phyloP scores from a whole-genome alignment of 2,113 vertebrate species.

The Tamias sibiricus region DNA sequence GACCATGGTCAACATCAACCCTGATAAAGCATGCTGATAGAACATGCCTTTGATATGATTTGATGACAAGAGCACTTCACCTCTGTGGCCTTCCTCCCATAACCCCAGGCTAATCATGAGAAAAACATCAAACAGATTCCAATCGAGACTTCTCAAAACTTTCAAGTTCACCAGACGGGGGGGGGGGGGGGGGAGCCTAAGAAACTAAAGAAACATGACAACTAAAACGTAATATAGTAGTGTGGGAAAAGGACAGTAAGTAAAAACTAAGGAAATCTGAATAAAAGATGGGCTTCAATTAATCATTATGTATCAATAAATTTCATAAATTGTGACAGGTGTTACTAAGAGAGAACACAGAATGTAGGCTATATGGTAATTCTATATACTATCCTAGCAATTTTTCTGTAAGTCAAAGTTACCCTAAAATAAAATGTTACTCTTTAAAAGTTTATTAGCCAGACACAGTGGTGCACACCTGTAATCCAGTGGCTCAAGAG shows the following conservation, averaged over 20 bases:
- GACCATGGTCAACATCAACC: not conserved
- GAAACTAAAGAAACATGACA: not conserved
- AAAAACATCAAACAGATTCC: not conserved
- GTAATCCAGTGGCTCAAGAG: not conserved
- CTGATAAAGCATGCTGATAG: not conserved
- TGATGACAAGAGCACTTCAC: not conserved
- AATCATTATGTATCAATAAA: not conserved
- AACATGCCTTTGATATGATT: not conserved
- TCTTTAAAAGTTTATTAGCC: not conserved
- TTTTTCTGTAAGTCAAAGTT: conserved; percentile 17
- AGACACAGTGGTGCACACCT: not conserved
- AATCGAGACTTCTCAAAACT: not conserved
- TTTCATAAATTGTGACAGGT: not conserved
- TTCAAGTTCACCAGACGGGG: no score
- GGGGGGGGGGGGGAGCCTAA: no score
- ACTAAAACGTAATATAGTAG: not conserved
- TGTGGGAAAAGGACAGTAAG: not conserved
- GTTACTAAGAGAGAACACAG: not conserved
- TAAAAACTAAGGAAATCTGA: not conserved
- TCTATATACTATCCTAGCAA: not conserved
- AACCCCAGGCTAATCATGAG: not conserved
- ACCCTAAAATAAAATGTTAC: conserved; percentile 14
- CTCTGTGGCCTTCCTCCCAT: not conserved
- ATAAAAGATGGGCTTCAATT: not conserved
- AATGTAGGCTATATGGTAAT: not conserved